Percentiles rank a stretch among this genome's conserved stretches.
phyloP scores from a whole-genome alignment of 92 coral and sea anemone species.

The Virgularia gustaviana region DNA sequence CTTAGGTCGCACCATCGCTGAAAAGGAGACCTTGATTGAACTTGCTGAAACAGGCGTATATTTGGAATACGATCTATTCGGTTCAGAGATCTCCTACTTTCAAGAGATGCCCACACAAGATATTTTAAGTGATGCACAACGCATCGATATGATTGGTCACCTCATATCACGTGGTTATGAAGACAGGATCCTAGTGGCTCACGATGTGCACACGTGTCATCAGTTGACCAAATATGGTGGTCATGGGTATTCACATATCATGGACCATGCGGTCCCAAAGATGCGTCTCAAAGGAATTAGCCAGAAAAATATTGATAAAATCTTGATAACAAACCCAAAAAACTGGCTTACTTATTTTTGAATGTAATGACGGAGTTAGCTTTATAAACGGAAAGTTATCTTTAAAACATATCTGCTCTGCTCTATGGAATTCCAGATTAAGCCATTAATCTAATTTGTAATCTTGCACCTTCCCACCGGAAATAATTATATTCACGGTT shows the following conservation, averaged over 20 bases:
- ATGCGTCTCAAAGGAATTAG: conserved; percentile 74
- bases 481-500: too few species aligned
- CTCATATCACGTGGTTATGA: conserved; percentile 75
- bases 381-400: too few species aligned
- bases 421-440: too few species aligned
- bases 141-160: conserved; percentile 70
- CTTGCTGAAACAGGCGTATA: conserved; percentile 73
- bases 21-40: conserved; percentile 61
- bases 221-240: conserved; percentile 89
- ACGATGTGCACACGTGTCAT: conserved; percentile 80
- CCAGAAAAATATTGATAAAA: conserved; percentile 70
- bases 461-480: too few species aligned
- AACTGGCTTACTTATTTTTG: conserved; percentile 56
- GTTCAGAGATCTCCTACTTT: conserved; percentile 66
- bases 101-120: conserved; percentile 67
- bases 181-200: conserved; percentile 73
- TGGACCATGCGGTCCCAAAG: conserved; percentile 71
- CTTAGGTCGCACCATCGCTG: conserved; percentile 74
- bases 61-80: conserved; percentile 82
- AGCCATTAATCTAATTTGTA: too few species aligned
- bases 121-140: conserved; percentile 70
- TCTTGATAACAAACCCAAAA: conserved; percentile 74
- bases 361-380: not conserved
- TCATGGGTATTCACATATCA: conserved; percentile 83
- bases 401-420: too few species aligned